A percentile compares a stretch with the other conserved stretches of the same genome.
phyloP scores from a whole-genome alignment of 2,888 invertebrate species.

The Clostera curtula region DNA sequence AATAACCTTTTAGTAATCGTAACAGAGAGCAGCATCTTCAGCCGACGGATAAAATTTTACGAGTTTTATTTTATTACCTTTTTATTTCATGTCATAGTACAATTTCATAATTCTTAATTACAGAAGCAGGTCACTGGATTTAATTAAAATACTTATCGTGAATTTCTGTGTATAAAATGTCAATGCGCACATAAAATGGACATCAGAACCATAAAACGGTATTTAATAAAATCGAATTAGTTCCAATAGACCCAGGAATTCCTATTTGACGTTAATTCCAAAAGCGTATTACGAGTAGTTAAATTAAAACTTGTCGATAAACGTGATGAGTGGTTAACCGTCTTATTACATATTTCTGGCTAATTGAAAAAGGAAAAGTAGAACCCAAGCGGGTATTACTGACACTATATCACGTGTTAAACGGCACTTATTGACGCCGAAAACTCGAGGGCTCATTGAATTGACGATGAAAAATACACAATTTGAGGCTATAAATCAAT shows the following conservation, averaged over 20 bases:
- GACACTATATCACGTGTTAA: conserved; percentile 75
- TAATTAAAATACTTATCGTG: conserved; percentile 18
- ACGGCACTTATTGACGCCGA: conserved; percentile 69
- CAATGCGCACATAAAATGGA: conserved; percentile 10
- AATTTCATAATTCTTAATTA: neutral
- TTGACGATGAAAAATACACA: conserved; percentile 71
- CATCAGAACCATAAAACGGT: conserved; percentile 18
- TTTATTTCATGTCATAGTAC: neutral
- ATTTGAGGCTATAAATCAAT: conserved; percentile 69
- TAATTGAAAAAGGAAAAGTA: conserved; percentile 71
- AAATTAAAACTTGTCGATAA: conserved; percentile 36
- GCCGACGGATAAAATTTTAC: too few species aligned
- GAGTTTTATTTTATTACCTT: too few species aligned
- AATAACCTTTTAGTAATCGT: too few species aligned
- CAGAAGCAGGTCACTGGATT: neutral
- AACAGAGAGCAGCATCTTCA: too few species aligned
- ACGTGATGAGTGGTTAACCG: conserved; percentile 38
- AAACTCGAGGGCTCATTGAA: conserved; percentile 59
- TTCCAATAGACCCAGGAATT: conserved; percentile 20
- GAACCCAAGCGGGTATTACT: conserved; percentile 64
- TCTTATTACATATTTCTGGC: conserved; percentile 53
- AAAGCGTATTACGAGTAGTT: conserved; percentile 25
- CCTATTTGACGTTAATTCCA: conserved; percentile 27
- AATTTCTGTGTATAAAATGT: conserved; percentile 16
- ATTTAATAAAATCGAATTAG: conserved; percentile 23